phyloP scores from a whole-genome alignment of 2,797 vertebrate genomes.

The Astyanax mexicanus region DNA sequence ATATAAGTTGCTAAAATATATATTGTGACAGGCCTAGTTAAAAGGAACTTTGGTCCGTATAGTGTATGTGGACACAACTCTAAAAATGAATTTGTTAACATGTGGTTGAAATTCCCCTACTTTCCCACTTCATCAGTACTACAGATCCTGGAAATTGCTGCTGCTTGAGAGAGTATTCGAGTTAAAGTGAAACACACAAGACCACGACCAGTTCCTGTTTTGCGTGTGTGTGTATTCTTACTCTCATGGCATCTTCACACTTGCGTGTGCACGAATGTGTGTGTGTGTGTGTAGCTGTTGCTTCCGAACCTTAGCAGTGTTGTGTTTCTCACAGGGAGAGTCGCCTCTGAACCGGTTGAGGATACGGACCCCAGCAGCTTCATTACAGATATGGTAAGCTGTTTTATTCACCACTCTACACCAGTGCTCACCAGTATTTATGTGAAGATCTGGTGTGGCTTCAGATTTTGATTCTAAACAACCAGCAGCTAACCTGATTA shows the following conservation, averaged over 20 bases:
- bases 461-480: no score
- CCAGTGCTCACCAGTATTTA: no score
- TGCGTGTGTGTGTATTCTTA: not conserved
- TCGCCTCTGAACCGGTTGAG: conserved; percentile 89
- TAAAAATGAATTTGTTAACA: not conserved
- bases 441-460: no score
- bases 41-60: no score
- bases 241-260: not conserved
- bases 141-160: not conserved
- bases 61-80: not conserved
- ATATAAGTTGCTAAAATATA: no score
- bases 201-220: not conserved
- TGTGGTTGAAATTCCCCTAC: not conserved
- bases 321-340: conserved; percentile 74
- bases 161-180: not conserved
- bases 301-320: not conserved
- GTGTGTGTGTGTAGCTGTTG: conserved; percentile 5
- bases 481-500: no score
- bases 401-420: no score
- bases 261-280: conserved; percentile 30
- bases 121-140: not conserved
- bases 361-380: conserved; percentile 94
- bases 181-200: not conserved
- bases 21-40: no score
- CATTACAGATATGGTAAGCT: conserved; percentile 83